phyloP scores from a whole-genome alignment of 2,888 invertebrate species.

The Nebria salina region DNA sequence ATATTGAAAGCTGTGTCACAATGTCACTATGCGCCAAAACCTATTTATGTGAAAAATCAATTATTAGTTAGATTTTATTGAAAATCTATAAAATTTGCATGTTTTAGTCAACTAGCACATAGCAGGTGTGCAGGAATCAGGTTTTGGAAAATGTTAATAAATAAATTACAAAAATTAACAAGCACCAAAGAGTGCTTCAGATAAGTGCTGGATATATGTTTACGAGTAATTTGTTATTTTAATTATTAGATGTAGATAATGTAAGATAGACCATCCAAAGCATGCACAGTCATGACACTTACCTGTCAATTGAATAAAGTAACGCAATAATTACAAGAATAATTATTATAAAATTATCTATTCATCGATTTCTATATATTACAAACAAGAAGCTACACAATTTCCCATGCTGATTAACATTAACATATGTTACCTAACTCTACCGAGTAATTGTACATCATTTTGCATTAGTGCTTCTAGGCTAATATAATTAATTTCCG shows the following conservation, averaged over 20 bases:
- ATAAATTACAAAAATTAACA: background rate
- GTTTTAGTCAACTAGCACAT: constrained; percentile 27
- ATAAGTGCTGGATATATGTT: constrained; percentile 3
- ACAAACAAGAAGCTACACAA: background rate
- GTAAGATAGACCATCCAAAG: constrained; percentile 4
- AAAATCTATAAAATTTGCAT: constrained; percentile 39
- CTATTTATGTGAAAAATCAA: constrained; percentile 42
- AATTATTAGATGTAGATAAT: constrained; percentile 12
- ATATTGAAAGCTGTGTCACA: constrained; percentile 35
- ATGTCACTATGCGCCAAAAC: constrained; percentile 5
- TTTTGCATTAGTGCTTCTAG: too few species aligned
- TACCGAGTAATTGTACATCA: too few species aligned
- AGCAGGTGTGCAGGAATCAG: constrained; percentile 27
- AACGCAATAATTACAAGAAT: constrained; percentile 2
- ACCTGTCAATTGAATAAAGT: constrained; percentile 9
- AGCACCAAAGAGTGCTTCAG: background rate
- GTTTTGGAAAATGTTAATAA: background rate
- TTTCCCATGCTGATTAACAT: too few species aligned
- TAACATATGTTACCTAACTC: too few species aligned
- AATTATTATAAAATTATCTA: background rate
- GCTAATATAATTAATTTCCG: too few species aligned
- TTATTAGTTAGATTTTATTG: constrained; percentile 37
- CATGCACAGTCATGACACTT: background rate
- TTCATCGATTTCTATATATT: background rate
- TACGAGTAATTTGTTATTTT: constrained; percentile 15